Conservation (phyloP, 2,888 invertebrate genomes). For the Sturmia bella region DNA sequence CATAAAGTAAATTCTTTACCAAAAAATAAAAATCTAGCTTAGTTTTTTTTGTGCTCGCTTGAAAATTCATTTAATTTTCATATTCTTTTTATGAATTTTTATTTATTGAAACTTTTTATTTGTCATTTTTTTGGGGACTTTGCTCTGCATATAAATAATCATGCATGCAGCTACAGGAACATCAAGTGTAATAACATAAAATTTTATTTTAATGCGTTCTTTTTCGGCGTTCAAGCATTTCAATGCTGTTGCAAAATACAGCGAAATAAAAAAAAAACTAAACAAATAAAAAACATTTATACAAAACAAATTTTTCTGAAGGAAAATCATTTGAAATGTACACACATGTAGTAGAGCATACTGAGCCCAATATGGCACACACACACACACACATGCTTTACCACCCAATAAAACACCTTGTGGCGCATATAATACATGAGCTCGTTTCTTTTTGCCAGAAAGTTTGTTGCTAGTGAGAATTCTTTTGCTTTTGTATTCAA, state of each 20-base stretch:
- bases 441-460: background rate
- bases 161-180: background rate
- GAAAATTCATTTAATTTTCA: too few species aligned
- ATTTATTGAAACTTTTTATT: too few species aligned
- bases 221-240: slow-evolving; percentile 80
- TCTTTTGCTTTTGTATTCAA: slow-evolving; percentile 57
- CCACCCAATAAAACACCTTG: slow-evolving; percentile 55
- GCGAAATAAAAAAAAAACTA: slow-evolving; percentile 52
- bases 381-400: slow-evolving; percentile 36
- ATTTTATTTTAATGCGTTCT: slow-evolving; percentile 80
- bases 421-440: slow-evolving; percentile 63
- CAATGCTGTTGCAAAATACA: slow-evolving; percentile 75
- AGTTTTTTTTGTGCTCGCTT: too few species aligned
- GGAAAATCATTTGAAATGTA: slow-evolving; percentile 45
- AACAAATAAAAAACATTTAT: slow-evolving; percentile 42
- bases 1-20: too few species aligned
- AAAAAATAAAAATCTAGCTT: too few species aligned
- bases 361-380: background rate
- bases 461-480: background rate
- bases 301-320: slow-evolving; percentile 46
- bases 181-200: slow-evolving; percentile 77
- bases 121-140: too few species aligned
- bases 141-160: too few species aligned
- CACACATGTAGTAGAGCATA: slow-evolving; percentile 1
- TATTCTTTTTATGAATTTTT: too few species aligned